Conservation (phyloP, 2,888 invertebrate species). For the Hypsopygia costalis region DNA sequence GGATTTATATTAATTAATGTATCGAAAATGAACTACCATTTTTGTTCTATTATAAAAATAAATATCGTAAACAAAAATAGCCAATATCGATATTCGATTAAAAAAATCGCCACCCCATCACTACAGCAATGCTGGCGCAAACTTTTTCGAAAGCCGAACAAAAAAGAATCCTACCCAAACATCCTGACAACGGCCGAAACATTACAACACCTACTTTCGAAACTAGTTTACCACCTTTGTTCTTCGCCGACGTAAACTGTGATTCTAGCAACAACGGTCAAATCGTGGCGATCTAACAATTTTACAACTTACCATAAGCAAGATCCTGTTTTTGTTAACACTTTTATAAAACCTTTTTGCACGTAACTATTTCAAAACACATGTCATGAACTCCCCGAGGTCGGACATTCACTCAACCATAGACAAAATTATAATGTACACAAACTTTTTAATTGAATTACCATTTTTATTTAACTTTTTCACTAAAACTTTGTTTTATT, state of each 20-base stretch:
- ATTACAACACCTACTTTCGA: slow-evolving; percentile 40
- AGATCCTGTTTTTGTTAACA: slow-evolving; percentile 49
- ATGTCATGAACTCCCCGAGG: background rate
- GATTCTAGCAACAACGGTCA: background rate
- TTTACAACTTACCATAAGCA: slow-evolving; percentile 46
- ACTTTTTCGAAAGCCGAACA: background rate
- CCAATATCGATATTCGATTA: too few relatives aligned
- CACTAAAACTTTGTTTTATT: background rate
- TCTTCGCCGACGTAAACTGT: slow-evolving; percentile 28
- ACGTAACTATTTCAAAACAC: slow-evolving; percentile 43
- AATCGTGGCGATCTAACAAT: slow-evolving; percentile 10
- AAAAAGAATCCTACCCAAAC: background rate
- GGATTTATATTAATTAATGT: too few relatives aligned
- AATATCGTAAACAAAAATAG: too few relatives aligned
- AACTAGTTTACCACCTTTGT: slow-evolving; percentile 63
- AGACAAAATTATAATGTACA: background rate
- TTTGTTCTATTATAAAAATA: too few relatives aligned
- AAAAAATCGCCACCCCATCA: too few relatives aligned
- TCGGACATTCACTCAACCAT: slow-evolving; percentile 2
- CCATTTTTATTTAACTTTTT: background rate
- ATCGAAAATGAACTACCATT: too few relatives aligned
- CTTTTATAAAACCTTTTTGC: slow-evolving; percentile 42
- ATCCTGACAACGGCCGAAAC: background rate
- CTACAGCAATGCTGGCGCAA: too few relatives aligned
- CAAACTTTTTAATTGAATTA: background rate